Evolutionary conservation across 2,113 vertebrate genomes (phyloP).

Genomic region (Cinclus cinclus): DNA sequence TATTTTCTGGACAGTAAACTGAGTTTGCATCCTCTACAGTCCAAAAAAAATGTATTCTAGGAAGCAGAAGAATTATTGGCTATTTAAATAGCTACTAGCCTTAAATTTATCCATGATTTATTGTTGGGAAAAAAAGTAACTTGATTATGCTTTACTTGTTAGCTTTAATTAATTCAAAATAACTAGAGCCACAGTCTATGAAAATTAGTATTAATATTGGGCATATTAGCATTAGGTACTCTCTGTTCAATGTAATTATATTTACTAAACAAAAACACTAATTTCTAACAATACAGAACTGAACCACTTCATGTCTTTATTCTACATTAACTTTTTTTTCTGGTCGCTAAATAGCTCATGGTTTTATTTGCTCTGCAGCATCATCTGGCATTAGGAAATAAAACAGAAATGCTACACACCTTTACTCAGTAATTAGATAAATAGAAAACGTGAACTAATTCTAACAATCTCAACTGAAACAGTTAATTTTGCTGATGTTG

Average conservation of each 20-base stretch:
- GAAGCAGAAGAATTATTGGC: neutral
- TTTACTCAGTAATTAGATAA: neutral
- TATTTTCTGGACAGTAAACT: slow-evolving; percentile 10
- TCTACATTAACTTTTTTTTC: neutral
- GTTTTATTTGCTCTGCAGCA: neutral
- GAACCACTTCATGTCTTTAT: neutral
- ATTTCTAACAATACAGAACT: neutral
- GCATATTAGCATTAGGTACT: neutral
- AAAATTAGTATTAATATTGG: neutral
- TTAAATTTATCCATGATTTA: neutral
- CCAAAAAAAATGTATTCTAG: neutral
- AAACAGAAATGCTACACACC: neutral
- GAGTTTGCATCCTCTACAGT: neutral
- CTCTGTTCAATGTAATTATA: neutral
- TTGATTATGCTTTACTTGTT: neutral
- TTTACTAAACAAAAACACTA: neutral
- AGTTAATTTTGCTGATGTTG: neutral
- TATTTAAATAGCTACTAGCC: neutral
- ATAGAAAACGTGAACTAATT: neutral
- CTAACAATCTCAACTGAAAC: neutral
- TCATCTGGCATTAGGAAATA: neutral
- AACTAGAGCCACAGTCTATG: neutral
- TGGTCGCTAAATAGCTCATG: neutral
- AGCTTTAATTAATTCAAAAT: neutral
- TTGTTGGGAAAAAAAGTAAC: neutral